Evolutionary conservation across 30 jellyfish, hydroid and myxozoan genomes (phyloP).

Genomic region (Aurelia sp.): DNA sequence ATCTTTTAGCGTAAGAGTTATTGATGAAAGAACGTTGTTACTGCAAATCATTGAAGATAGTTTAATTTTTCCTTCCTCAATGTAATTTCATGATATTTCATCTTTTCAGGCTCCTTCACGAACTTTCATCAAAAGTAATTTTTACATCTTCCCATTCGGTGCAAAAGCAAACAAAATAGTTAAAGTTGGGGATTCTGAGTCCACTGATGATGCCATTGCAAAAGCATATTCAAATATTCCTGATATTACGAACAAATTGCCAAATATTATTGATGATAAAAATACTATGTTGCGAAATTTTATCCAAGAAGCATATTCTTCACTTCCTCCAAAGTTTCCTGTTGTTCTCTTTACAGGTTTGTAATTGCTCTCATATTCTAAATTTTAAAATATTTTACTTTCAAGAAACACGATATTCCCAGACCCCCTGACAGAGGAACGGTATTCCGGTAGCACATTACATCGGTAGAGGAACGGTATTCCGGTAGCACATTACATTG

Average conservation of each 20-base stretch:
- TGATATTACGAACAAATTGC: conserved; percentile 56
- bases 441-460: too few species aligned
- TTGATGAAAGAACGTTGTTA: too few species aligned
- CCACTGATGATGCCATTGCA: conserved; percentile 27
- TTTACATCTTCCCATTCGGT: conserved; percentile 68
- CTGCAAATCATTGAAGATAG: too few species aligned
- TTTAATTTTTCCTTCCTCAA: too few species aligned
- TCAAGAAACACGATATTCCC: too few species aligned
- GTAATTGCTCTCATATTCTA: neutral
- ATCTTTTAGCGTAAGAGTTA: too few species aligned
- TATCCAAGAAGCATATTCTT: conserved; percentile 48
- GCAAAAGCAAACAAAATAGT: conserved; percentile 33
- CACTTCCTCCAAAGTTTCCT: conserved; percentile 70
- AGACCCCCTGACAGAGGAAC: too few species aligned
- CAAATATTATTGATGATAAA: conserved; percentile 34
- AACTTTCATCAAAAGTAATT: too few species aligned
- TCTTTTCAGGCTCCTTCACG: too few species aligned
- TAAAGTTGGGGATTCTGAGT: conserved; percentile 23
- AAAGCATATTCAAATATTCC: conserved; percentile 54
- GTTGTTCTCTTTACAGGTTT: conserved; percentile 77
- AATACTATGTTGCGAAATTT: conserved; percentile 40
- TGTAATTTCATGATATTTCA: too few species aligned
- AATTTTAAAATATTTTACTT: neutral
- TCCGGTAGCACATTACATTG: too few species aligned
- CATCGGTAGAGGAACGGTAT: too few species aligned